These are phyloP conservation scores for Empidonax alnorum DNA, from an alignment of 2,113 vertebrate genomes.

Conservation along the genomic window DNA sequence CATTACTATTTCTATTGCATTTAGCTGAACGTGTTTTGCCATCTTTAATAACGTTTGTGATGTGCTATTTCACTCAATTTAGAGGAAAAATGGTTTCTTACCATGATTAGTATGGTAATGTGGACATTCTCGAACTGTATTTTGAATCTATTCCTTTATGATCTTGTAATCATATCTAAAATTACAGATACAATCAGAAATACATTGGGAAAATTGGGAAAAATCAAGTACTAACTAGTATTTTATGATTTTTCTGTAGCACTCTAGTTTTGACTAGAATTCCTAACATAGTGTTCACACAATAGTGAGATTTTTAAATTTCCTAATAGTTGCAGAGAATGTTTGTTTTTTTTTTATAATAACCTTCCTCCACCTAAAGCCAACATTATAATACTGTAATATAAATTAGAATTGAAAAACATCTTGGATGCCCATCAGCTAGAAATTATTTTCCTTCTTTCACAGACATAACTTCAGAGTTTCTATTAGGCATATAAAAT, in stretches of 20 bases:
- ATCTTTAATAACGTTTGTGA: background rate
- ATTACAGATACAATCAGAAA: background rate
- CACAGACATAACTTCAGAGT: background rate
- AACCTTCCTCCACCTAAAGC: background rate
- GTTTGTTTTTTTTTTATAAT: background rate
- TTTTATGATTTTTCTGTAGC: background rate
- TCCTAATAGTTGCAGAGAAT: background rate
- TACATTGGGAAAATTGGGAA: background rate
- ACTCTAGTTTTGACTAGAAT: background rate
- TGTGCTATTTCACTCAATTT: background rate
- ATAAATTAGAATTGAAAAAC: background rate
- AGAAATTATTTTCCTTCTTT: background rate
- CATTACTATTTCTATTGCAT: background rate
- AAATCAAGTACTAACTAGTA: background rate
- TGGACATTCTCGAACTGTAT: background rate
- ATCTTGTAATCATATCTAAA: background rate
- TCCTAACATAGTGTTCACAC: background rate
- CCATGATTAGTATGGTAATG: accelerated
- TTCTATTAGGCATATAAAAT: background rate
- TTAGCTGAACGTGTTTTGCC: background rate
- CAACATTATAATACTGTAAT: background rate
- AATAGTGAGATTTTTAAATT: background rate
- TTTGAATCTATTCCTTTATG: background rate
- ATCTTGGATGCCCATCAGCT: background rate
- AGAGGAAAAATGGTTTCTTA: background rate